Base-by-base conservation (phyloP, 2,888 invertebrate genomes). In the Pomacea canaliculata region DNA sequence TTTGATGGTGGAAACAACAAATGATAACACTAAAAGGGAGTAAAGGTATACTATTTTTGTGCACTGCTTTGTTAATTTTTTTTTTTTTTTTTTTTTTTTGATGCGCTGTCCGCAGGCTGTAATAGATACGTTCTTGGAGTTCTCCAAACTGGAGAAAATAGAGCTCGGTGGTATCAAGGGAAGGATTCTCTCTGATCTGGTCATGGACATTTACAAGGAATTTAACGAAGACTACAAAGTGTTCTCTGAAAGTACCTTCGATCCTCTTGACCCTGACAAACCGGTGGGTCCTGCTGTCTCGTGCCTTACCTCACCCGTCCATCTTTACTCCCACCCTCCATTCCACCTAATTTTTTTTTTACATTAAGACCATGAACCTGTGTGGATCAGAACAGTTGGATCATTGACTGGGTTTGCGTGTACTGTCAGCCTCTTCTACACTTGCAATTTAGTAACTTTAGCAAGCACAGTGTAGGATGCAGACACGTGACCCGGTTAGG, bases 61-160 rank as follows among this genome's bases (percentile, higher is more conserved):
- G 37, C 4, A 37, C 1, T 37, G 37, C 37, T 37, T 23, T 23
- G 23, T 23, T 23, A 23, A 23, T 23, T 23, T 23, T 23, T 23
- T 23, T 23, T 23, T 23, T 23, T 51, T 8, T 51, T 51, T 56
- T 16, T 56, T 56, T 1, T 8, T 1, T 13, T 13, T 1, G 51
- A 56, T 7, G 51, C 8, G 51, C 51, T 13, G 7, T 56, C 12
- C 12, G 51, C 51, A 94, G 91, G 94, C 95, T 94, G 94, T 98
- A 88, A 97, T 98, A 91, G 94, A 96, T 91, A 97, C 97, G 0
- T 96, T 97, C 18, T 91, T 96, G 81, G 98, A 98, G 91, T 97
- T 97, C 90, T 94, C 95, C 89, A 98, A 98, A 91, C 92, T 98
- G 83, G 98, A 98, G 91, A 97, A 97, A 91, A 95, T 98, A 69